Conservation (phyloP, 1,140 invertebrate species). For the Ctenoplectra terminalis region DNA sequence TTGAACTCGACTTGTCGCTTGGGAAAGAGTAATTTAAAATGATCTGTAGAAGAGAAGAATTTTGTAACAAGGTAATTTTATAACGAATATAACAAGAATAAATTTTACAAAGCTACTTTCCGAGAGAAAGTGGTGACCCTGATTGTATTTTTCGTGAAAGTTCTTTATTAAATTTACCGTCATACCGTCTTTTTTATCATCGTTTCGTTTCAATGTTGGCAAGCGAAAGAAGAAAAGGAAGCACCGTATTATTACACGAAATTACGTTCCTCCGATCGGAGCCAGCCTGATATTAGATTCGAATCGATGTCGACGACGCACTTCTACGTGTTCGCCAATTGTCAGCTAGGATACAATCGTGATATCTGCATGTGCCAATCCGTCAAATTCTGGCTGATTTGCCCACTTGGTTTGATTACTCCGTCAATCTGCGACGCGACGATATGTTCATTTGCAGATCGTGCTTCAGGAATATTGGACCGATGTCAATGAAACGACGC, state of each 20-base stretch:
- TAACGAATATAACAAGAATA: not conserved
- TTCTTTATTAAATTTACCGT: constrained; percentile 1
- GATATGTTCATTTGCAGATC: constrained; percentile 54
- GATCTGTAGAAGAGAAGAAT: too few species aligned
- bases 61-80: not conserved
- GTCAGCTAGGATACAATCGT: constrained; percentile 46
- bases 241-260: not conserved
- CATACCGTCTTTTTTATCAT: not conserved
- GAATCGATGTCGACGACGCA: constrained; percentile 33
- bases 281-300: not conserved
- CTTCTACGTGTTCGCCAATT: constrained; percentile 28
- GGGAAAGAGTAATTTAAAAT: too few species aligned
- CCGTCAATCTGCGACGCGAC: constrained; percentile 40
- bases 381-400: constrained; percentile 60
- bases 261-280: constrained; percentile 32
- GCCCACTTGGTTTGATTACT: constrained; percentile 60
- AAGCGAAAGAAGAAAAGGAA: not conserved
- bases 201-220: not conserved
- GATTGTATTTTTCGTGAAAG: constrained; percentile 3
- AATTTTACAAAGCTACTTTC: not conserved
- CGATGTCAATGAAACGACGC: not conserved
- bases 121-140: not conserved
- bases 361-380: constrained; percentile 54
- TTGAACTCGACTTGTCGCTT: too few species aligned
- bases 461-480: constrained; percentile 4